Conservation (phyloP, 2,888 invertebrate species). For the Cheilosia vulpina region DNA sequence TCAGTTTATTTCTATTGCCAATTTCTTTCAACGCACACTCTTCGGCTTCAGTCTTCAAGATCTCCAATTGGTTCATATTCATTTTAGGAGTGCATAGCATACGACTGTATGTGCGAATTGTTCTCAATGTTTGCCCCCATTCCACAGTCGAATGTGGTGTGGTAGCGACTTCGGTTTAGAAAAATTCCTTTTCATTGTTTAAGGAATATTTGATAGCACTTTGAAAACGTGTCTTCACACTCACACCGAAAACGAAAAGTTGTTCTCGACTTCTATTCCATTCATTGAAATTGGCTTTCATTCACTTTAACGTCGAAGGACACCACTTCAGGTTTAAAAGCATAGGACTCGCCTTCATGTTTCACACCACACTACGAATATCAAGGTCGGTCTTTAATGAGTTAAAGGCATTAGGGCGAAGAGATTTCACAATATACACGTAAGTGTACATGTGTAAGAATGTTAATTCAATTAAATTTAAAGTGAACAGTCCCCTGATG, state of each 20-base stretch:
- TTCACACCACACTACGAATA: too few relatives aligned
- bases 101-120: background rate
- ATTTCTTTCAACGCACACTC: background rate
- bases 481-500: slow-evolving; percentile 6
- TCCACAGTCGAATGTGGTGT: background rate
- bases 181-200: background rate
- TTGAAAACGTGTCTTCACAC: background rate
- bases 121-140: background rate
- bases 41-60: background rate
- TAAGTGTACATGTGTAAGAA: slow-evolving; percentile 1
- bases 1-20: background rate
- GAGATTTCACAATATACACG: slow-evolving; percentile 22
- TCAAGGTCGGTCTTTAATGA: slow-evolving; percentile 35
- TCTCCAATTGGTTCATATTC: background rate
- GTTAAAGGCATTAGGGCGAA: slow-evolving; percentile 40
- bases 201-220: background rate
- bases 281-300: slow-evolving; percentile 34
- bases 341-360: slow-evolving; percentile 19
- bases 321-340: slow-evolving; percentile 30
- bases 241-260: background rate
- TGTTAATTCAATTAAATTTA: slow-evolving; percentile 53
- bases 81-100: background rate
- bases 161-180: background rate
- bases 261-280: slow-evolving; percentile 18
- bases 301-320: slow-evolving; percentile 33